Percentiles rank a stretch among this genome's conserved stretches.
Evolutionary conservation across 2,113 vertebrate species (phyloP).

Genomic region (Equus quagga): DNA sequence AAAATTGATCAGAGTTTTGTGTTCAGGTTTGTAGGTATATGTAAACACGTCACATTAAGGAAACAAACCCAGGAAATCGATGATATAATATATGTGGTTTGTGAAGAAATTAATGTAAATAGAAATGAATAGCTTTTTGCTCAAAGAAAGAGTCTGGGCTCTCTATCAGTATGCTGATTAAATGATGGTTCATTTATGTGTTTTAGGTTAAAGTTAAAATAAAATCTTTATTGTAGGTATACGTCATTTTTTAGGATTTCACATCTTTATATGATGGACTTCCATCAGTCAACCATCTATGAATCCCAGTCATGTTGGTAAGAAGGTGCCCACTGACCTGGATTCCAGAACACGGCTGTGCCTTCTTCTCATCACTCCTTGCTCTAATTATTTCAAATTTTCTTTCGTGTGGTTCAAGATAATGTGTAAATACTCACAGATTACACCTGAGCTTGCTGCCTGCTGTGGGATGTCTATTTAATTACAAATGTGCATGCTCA

Average conservation of each 20-base stretch:
- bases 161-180: background rate
- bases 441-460: background rate
- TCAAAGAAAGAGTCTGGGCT: background rate
- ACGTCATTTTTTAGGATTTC: background rate
- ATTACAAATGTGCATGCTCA: fast-evolving
- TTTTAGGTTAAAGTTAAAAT: background rate
- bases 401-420: background rate
- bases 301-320: fast-evolving
- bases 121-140: background rate
- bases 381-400: background rate
- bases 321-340: background rate
- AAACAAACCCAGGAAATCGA: background rate
- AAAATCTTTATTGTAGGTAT: background rate
- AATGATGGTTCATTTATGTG: background rate
- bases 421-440: background rate
- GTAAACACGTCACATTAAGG: background rate
- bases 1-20: background rate
- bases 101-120: background rate
- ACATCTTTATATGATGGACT: background rate
- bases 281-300: background rate
- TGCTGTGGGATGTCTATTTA: background rate
- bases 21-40: background rate
- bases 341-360: background rate
- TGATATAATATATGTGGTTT: background rate
- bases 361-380: background rate